Percentiles rank a stretch among this genome's conserved stretches.
Conservation (phyloP, 2,113 vertebrate genomes). For the Megaleporinus macrocephalus region DNA sequence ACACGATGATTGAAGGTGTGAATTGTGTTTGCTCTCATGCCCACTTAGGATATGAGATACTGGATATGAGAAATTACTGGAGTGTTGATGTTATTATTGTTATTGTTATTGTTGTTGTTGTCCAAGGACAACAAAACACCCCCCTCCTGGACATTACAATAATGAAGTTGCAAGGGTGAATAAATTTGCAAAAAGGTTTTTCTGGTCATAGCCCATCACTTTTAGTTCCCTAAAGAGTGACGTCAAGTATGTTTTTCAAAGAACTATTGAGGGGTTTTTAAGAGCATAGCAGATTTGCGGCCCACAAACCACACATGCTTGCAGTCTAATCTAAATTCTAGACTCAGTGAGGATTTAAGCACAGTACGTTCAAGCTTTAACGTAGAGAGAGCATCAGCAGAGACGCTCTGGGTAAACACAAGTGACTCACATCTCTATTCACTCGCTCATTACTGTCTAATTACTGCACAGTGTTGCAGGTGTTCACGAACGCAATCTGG, state of each 20-base stretch:
- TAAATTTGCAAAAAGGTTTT: no score
- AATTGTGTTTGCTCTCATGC: no score
- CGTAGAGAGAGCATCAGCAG: slow-evolving; percentile 19
- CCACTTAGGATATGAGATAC: no score
- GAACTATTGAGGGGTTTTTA: neutral
- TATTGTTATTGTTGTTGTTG: no score
- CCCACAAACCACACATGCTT: slow-evolving; percentile 7
- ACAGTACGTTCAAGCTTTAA: slow-evolving; percentile 7
- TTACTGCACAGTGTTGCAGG: slow-evolving; percentile 50
- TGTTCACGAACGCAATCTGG: slow-evolving; percentile 42
- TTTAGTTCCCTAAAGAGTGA: neutral
- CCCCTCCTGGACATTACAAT: no score
- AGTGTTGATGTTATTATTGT: no score
- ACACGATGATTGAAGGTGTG: no score
- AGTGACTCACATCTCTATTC: slow-evolving; percentile 55
- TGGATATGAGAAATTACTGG: no score
- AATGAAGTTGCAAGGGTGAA: no score
- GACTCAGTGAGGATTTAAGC: slow-evolving; percentile 3
- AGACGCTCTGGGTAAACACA: slow-evolving; percentile 46
- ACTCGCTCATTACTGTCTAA: slow-evolving; percentile 51
- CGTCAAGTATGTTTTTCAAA: neutral
- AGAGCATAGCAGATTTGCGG: neutral
- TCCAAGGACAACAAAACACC: no score
- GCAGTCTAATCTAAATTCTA: slow-evolving; percentile 18
- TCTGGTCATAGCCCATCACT: no score